Base-by-base conservation (phyloP, 2,113 vertebrate species). In the Neogobius melanostomus region DNA sequence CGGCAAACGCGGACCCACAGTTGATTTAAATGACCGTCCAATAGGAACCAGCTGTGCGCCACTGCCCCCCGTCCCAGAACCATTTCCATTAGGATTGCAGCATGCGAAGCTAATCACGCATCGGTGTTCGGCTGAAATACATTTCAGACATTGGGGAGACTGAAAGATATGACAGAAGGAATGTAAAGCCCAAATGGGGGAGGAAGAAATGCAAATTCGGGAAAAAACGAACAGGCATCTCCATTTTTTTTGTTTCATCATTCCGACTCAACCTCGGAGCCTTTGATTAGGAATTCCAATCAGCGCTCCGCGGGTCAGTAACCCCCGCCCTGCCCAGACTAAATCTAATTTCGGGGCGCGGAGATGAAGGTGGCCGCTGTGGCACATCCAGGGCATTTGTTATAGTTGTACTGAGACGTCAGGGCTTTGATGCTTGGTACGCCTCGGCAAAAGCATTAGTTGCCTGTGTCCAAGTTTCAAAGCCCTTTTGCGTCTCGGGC, bases 81-180 rank as follows among this genome's bases (percentile, higher is more conserved):
- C 71, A 87, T 88, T 90, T 85, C 76, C 87, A 83, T 88, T 87
- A 85, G 82, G 71, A 67, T 64, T 49, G 76, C 57, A 71, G 67
- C 75, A 75, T 72, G 61, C 71, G 71, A 69, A 83, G 79, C 86
- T 86, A 87, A 88, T 88, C 86, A 87, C 76, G 86, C 78, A 82
- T 89, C 82, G 75, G 71, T 80, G 68, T 74, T 77, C 59, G 78
- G 82, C 81, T 81, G 70, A 86, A 79, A 60, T 73, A 53, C 59
- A 54, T 76, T 80, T 82, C 66, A 6, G 63, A 83, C 69, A 71
- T 36, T 5, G 28, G 28, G 50, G 47, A 54, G 72, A 71, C 63
- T 42, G 64, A 71, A 77, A 66, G 71, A 81, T 62, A 70, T 68
- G 80, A 72, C 14, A 42, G 62, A 52, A 66, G 28, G 76, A 66